Conservation (phyloP, 2,797 vertebrate species). For the Avahi laniger region DNA sequence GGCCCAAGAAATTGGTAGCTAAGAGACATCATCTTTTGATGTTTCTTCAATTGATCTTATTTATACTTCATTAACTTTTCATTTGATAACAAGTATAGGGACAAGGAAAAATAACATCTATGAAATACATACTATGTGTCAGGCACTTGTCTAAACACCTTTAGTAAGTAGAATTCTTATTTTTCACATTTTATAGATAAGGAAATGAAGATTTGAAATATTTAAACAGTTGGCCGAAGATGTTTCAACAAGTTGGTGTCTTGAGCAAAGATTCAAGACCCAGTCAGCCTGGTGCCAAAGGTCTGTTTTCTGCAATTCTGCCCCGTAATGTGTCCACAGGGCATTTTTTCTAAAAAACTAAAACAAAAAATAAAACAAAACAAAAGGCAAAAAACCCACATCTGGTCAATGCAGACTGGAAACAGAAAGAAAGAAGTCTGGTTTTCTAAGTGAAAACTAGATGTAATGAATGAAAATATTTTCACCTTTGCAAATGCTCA, state of each 20-base stretch:
- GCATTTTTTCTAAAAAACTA: neutral
- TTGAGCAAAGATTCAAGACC: neutral
- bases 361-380: neutral
- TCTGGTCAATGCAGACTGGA: neutral
- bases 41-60: conserved; percentile 58
- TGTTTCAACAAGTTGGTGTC: neutral
- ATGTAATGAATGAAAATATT: neutral
- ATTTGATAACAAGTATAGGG: conserved; percentile 42
- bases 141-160: neutral
- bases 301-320: neutral
- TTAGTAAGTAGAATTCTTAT: neutral
- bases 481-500: neutral
- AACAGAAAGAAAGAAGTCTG: neutral
- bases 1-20: conserved; percentile 59
- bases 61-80: conserved; percentile 59
- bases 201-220: neutral
- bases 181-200: neutral
- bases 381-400: neutral
- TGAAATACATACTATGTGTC: neutral
- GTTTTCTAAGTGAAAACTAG: neutral
- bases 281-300: neutral
- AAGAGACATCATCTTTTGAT: conserved; percentile 21
- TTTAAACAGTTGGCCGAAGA: neutral
- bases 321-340: neutral
- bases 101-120: neutral